A percentile compares a stretch with the other conserved stretches of the same genome.
These are phyloP conservation scores for Rhombomys opimus DNA, from an alignment of 2,113 vertebrate genomes.

Conservation along the genomic window DNA sequence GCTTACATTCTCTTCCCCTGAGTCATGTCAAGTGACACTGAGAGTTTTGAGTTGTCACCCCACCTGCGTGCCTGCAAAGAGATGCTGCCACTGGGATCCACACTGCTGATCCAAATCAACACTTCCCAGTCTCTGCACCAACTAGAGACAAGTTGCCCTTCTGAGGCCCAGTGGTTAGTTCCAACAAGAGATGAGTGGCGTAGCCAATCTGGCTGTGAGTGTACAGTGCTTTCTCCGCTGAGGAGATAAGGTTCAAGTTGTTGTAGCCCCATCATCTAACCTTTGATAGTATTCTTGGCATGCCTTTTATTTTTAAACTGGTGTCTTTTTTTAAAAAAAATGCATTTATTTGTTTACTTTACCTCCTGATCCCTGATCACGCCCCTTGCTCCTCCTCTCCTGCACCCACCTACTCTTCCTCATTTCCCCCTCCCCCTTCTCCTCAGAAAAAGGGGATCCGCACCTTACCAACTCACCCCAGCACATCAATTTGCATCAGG, in stretches of 20 bases:
- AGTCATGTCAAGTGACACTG: neutral
- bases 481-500: no score
- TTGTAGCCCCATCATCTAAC: neutral
- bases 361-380: no score
- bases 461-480: no score
- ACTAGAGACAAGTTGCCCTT: conserved; percentile 29
- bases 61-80: neutral
- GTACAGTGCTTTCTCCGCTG: neutral
- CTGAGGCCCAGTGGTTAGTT: neutral
- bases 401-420: no score
- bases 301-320: neutral
- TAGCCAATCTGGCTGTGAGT: conserved; percentile 25
- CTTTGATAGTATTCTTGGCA: conserved; percentile 20
- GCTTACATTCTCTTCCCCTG: neutral
- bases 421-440: no score
- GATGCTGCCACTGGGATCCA: neutral
- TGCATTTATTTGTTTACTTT: no score
- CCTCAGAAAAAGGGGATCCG: no score
- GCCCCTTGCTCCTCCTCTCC: no score
- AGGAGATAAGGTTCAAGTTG: neutral
- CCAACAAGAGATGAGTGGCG: conserved; percentile 12
- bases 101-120: neutral
- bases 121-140: neutral
- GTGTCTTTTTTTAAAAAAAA: no score
- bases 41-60: conserved; percentile 1